Conservation (phyloP, 1,140 invertebrate species). For the Cepaea nemoralis region DNA sequence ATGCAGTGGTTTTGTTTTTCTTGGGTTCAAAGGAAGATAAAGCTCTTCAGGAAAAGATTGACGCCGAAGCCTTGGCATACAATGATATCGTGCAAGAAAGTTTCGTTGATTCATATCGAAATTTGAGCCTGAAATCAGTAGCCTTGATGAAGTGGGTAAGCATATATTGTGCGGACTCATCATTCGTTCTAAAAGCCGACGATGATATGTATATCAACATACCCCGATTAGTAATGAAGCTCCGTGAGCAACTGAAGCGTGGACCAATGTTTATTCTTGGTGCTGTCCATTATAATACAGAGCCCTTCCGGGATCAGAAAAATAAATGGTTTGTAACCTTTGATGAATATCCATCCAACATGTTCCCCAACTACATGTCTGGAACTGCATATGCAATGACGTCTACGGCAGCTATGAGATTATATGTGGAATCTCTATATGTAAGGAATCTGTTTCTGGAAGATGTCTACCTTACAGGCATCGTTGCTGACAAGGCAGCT, state of each 20-base stretch:
- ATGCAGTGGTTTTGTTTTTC: conserved; percentile 76
- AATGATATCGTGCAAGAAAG: conserved; percentile 84
- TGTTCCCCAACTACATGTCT: conserved; percentile 66
- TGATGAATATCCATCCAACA: conserved; percentile 61
- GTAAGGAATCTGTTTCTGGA: conserved; percentile 65
- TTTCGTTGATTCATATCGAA: conserved; percentile 85
- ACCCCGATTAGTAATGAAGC: conserved; percentile 45
- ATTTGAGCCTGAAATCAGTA: conserved; percentile 88
- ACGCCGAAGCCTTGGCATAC: conserved; percentile 75
- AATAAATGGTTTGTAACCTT: conserved; percentile 71
- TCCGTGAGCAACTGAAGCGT: conserved; percentile 15
- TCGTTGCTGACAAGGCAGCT: conserved; percentile 48
- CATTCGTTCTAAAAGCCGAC: conserved; percentile 73
- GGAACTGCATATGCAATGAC: conserved; percentile 70
- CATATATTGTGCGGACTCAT: conserved; percentile 77
- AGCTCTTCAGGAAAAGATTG: conserved; percentile 55
- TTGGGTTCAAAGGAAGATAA: conserved; percentile 76
- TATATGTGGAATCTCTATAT: conserved; percentile 60
- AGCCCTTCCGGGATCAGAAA: conserved; percentile 57
- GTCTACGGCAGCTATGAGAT: conserved; percentile 50
- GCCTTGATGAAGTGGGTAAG: conserved; percentile 85
- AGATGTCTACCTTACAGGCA: conserved; percentile 70
- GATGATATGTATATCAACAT: conserved; percentile 66
- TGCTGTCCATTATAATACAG: conserved; percentile 42
- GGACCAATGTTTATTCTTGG: conserved; percentile 49